Evolutionary conservation across 2,797 vertebrate species (phyloP).

Genomic region (Karalla daura): DNA sequence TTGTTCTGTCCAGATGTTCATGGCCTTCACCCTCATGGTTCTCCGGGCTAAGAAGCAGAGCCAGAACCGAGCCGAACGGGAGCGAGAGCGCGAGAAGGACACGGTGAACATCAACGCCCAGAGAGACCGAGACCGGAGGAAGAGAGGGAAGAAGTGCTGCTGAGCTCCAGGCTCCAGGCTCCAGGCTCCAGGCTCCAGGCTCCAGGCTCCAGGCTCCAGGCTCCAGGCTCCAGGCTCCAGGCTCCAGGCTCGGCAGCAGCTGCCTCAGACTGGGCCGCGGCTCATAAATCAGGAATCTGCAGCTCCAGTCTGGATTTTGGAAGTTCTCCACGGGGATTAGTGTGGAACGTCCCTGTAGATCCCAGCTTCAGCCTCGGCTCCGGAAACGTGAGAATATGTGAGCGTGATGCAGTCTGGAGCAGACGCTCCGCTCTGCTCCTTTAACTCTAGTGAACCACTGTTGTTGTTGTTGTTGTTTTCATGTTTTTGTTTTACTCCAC

Average conservation of each 20-base stretch:
- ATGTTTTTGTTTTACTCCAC: conserved; percentile 39
- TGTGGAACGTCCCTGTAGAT: no score
- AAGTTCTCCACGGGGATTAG: no score
- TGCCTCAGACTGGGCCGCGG: no score
- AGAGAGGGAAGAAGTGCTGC: conserved; percentile 85
- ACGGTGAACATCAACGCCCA: conserved; percentile 88
- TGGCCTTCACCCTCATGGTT: conserved; percentile 88
- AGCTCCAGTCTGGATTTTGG: no score
- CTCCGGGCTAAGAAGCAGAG: conserved; percentile 87
- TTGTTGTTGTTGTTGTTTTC: conserved; percentile 39
- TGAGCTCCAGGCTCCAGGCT: conserved; percentile 45
- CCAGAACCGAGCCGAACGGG: conserved; percentile 81
- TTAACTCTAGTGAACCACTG: conserved; percentile 68
- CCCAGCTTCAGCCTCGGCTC: no score
- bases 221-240: no score
- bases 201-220: no score
- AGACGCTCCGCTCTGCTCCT: conserved; percentile 27
- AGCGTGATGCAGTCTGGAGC: neutral
- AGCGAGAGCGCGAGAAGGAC: conserved; percentile 83
- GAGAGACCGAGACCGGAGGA: conserved; percentile 80
- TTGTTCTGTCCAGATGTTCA: conserved; percentile 85
- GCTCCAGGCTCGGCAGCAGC: no score
- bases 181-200: no score
- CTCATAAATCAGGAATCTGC: no score
- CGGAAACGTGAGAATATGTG: no score